These are phyloP conservation scores for Progne subis DNA, from an alignment of 2,113 vertebrate species.

Conservation along the genomic window DNA sequence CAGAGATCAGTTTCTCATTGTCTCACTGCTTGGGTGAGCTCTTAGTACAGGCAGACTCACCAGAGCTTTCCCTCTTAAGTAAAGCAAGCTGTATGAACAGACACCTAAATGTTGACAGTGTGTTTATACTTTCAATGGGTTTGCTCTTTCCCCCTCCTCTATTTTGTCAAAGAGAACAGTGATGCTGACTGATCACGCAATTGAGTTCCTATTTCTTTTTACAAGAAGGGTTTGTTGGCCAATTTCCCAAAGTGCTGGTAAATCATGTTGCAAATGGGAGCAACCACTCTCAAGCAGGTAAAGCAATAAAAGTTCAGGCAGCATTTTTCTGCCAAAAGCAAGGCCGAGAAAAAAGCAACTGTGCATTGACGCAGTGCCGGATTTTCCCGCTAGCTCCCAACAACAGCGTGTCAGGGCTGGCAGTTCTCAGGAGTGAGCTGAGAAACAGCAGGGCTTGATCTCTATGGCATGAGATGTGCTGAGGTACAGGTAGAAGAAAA, in stretches of 20 bases:
- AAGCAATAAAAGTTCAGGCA: conserved; percentile 68
- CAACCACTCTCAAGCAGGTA: conserved; percentile 66
- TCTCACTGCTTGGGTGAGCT: not conserved
- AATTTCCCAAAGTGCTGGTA: not conserved
- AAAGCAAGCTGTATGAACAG: not conserved
- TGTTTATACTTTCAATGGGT: not conserved
- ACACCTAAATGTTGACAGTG: not conserved
- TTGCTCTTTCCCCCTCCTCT: not conserved
- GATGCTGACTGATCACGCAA: not conserved
- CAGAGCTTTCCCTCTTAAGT: not conserved
- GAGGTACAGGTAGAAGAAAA: not conserved
- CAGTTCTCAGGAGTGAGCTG: not conserved
- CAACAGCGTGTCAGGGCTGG: not conserved
- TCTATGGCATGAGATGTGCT: not conserved
- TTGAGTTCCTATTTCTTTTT: not conserved
- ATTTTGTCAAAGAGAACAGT: not conserved
- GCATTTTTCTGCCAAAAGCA: conserved; percentile 71
- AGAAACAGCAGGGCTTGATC: not conserved
- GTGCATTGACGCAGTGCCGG: not conserved
- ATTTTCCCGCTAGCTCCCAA: not conserved
- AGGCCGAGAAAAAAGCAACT: conserved; percentile 68
- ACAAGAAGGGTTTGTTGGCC: not conserved
- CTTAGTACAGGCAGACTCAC: not conserved
- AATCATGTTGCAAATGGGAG: not conserved
- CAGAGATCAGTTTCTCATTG: not conserved